phyloP scores from a whole-genome alignment of 2,888 invertebrate species.

The Drosophila greeni region DNA sequence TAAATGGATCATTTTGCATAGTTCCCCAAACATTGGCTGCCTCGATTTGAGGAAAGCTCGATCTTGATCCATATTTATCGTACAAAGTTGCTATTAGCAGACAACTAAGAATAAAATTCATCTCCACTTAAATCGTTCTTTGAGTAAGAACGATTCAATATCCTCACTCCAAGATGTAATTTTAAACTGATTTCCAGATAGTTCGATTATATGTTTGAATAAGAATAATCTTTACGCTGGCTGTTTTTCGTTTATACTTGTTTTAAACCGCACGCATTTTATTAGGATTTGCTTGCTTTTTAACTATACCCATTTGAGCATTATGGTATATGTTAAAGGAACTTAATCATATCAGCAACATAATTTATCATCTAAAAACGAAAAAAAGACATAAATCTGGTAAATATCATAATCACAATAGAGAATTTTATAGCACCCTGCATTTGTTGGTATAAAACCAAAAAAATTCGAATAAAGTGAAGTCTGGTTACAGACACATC shows the following conservation, averaged over 20 bases:
- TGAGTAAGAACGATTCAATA: slow-evolving; percentile 2
- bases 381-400: not conserved
- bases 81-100: slow-evolving; percentile 42
- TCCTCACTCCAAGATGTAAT: slow-evolving; percentile 2
- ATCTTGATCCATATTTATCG: slow-evolving; percentile 28
- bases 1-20: slow-evolving; percentile 18
- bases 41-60: slow-evolving; percentile 11
- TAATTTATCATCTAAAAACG: not conserved
- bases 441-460: not conserved
- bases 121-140: slow-evolving; percentile 44
- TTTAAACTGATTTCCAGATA: not conserved
- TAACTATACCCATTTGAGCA: slow-evolving; percentile 2
- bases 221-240: not conserved
- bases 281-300: not conserved
- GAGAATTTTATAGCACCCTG: not conserved
- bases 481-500: too few species aligned
- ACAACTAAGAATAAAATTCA: slow-evolving; percentile 54
- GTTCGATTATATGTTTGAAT: not conserved
- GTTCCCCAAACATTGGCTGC: slow-evolving; percentile 19
- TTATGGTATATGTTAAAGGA: slow-evolving; percentile 3
- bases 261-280: not conserved
- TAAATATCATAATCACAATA: not conserved
- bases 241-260: not conserved
- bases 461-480: not conserved
- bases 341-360: slow-evolving; percentile 10